Evolutionary conservation across 2,113 vertebrate genomes (phyloP).

Genomic region (Hippocampus barbouri): DNA sequence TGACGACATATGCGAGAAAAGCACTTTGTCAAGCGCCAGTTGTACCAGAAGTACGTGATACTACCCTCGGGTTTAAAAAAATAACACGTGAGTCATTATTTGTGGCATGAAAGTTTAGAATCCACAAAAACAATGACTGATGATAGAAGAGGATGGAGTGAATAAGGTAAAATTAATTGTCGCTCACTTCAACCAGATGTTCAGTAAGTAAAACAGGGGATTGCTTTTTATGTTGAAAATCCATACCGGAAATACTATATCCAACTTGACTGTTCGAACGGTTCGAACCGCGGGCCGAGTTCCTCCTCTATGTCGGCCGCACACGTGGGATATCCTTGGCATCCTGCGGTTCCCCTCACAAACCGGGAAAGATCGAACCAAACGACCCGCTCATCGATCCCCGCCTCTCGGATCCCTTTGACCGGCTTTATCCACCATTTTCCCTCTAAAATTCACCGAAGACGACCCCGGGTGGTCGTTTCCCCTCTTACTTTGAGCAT

Average conservation of each 20-base stretch:
- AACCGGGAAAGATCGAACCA: neutral
- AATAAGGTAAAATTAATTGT: neutral
- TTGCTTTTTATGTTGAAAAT: neutral
- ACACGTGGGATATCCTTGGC: conserved; percentile 39
- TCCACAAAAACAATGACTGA: neutral
- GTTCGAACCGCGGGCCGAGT: neutral
- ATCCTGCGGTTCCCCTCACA: neutral
- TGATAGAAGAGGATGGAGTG: neutral
- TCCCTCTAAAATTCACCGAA: neutral
- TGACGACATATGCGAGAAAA: neutral
- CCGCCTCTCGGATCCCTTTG: neutral
- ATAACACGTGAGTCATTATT: neutral
- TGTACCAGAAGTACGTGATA: neutral
- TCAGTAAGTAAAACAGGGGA: neutral
- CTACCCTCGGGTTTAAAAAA: neutral
- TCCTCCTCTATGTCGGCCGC: conserved; percentile 31
- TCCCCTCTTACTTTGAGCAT: neutral
- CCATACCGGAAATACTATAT: neutral
- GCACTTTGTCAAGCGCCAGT: neutral
- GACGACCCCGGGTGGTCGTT: neutral
- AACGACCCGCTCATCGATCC: neutral
- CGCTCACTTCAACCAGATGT: neutral
- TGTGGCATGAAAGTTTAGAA: neutral
- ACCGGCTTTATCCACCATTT: neutral
- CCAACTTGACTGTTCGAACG: neutral